Evolutionary conservation across 2,113 vertebrate species (phyloP).

Genomic region (Bungarus multicinctus): DNA sequence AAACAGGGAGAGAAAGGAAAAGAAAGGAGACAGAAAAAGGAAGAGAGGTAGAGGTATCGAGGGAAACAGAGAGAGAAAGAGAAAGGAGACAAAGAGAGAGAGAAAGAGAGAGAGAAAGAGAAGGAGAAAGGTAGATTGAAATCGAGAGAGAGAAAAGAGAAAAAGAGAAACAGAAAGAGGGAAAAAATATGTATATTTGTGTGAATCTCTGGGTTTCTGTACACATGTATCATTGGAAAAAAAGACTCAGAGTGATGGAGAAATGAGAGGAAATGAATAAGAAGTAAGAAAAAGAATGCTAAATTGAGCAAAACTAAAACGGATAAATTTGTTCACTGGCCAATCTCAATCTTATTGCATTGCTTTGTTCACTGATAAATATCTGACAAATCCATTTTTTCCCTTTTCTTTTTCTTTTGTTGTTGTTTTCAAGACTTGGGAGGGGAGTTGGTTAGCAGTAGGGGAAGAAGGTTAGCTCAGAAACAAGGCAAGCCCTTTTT

Average conservation of each 20-base stretch:
- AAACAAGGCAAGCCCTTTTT: constrained; percentile 44
- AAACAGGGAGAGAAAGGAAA: neutral
- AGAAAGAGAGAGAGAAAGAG: neutral
- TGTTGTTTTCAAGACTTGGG: neutral
- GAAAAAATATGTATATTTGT: neutral
- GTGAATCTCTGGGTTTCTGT: neutral
- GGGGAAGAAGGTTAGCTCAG: constrained; percentile 20
- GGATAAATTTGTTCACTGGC: neutral
- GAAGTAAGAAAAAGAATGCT: neutral
- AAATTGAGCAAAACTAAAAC: neutral
- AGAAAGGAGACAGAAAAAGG: neutral
- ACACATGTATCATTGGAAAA: rapidly evolving
- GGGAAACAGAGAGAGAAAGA: no score
- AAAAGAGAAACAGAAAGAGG: neutral
- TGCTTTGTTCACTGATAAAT: constrained; percentile 3
- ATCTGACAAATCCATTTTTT: constrained; percentile 36
- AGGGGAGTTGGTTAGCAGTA: neutral
- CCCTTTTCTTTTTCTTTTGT: neutral
- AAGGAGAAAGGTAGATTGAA: neutral
- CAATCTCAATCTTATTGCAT: neutral
- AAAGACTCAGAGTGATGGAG: neutral
- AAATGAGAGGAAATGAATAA: neutral
- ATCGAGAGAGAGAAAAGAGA: neutral
- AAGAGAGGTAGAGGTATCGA: neutral
- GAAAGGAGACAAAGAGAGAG: no score